A percentile compares a stretch with the other conserved stretches of the same genome.
phyloP scores from a whole-genome alignment of 2,888 invertebrate species.

The Pharmacophagus antenor region DNA sequence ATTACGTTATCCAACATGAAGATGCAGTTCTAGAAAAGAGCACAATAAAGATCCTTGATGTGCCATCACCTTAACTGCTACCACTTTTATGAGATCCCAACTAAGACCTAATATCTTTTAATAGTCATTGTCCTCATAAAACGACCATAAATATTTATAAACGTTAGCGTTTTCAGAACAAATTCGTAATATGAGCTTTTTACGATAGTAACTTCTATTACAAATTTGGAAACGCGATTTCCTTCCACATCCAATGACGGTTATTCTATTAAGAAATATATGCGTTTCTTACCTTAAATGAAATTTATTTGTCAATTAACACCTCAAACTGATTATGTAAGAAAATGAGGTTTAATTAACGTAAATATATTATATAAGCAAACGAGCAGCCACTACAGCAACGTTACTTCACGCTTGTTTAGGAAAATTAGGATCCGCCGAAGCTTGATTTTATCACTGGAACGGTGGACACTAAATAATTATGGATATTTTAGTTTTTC shows the following conservation, averaged over 20 bases:
- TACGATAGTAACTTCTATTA: neutral
- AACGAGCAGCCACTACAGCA: neutral
- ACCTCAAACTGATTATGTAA: neutral
- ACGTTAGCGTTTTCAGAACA: neutral
- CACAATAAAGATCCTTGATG: neutral
- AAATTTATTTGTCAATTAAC: no score
- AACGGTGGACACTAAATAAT: conserved; percentile 20
- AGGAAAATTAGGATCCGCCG: conserved; percentile 4
- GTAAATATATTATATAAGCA: neutral
- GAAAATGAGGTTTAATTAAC: neutral
- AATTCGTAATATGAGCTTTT: conserved; percentile 1
- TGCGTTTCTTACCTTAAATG: neutral
- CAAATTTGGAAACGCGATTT: neutral
- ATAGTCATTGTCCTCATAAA: conserved; percentile 7
- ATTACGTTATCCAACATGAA: neutral
- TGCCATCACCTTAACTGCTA: no score
- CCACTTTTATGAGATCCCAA: neutral
- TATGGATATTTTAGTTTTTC: conserved; percentile 1
- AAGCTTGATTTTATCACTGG: conserved; percentile 15
- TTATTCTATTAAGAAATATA: neutral
- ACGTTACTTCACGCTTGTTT: conserved; percentile 2
- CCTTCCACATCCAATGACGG: neutral
- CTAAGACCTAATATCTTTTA: neutral
- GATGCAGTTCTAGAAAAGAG: neutral
- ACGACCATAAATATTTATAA: conserved; percentile 4